Evolutionary conservation across 92 coral and sea anemone species (phyloP).

Genomic region (Parazoanthus swiftii): DNA sequence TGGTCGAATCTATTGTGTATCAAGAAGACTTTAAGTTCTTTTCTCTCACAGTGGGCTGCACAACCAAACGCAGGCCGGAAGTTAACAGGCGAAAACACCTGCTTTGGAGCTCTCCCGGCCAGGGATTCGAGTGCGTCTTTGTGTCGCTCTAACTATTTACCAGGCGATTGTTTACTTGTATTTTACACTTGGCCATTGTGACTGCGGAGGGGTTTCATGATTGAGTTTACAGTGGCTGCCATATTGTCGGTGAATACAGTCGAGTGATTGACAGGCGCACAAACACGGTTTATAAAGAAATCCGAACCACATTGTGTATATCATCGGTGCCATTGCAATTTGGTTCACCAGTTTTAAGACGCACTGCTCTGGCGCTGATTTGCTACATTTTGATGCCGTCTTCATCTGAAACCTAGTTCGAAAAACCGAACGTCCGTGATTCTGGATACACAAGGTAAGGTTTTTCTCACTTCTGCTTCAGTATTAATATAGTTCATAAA

Average conservation of each 20-base stretch:
- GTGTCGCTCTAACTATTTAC: constrained; percentile 2
- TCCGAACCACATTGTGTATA: not conserved
- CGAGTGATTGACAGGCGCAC: not conserved
- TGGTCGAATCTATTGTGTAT: not conserved
- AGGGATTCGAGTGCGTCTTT: constrained; percentile 22
- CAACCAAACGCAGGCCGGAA: constrained; percentile 9
- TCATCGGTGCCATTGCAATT: not conserved
- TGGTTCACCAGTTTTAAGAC: not conserved
- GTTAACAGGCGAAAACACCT: constrained; percentile 3
- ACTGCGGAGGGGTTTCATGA: constrained; percentile 4
- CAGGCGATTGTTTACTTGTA: constrained; percentile 18
- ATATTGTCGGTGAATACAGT: not conserved
- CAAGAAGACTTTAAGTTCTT: not conserved
- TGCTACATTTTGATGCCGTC: not conserved
- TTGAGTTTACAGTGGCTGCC: not conserved
- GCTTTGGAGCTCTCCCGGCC: not conserved
- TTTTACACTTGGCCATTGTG: constrained; percentile 30
- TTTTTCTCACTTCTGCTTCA: not conserved
- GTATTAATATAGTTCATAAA: no score
- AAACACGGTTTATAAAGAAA: not conserved
- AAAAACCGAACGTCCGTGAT: no score
- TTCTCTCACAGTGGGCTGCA: not conserved
- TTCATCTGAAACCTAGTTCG: not conserved
- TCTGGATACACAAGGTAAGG: not conserved
- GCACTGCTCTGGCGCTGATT: not conserved